A percentile compares a stretch with the other conserved stretches of the same genome.
These are phyloP conservation scores for Cybosia mesomella DNA, from an alignment of 2,888 invertebrate species.

Conservation along the genomic window DNA sequence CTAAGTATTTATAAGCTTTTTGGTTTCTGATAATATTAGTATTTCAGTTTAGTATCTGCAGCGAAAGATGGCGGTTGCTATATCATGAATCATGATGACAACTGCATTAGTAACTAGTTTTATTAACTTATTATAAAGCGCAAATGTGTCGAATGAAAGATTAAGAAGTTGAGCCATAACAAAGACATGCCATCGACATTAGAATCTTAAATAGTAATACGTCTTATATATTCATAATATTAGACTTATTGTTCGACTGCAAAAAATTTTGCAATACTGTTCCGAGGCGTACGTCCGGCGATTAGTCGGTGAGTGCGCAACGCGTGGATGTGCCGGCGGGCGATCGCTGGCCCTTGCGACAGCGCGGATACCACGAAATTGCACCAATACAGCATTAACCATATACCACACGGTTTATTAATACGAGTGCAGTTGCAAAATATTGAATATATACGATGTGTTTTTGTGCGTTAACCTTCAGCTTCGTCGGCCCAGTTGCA, in stretches of 20 bases:
- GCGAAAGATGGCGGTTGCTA: not conserved
- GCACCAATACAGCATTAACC: constrained; percentile 74
- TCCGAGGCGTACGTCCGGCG: constrained; percentile 82
- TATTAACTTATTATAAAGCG: not conserved
- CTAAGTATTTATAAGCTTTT: constrained; percentile 28
- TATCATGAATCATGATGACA: not conserved
- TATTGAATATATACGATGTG: constrained; percentile 76
- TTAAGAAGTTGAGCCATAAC: not conserved
- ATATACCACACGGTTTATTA: constrained; percentile 77
- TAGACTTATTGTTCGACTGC: constrained; percentile 56
- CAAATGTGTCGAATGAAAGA: not conserved
- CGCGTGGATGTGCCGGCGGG: constrained; percentile 77
- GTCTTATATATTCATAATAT: constrained; percentile 54
- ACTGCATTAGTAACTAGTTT: not conserved
- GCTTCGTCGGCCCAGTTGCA: constrained; percentile 79
- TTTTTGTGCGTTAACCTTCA: constrained; percentile 83
- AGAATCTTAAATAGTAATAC: constrained; percentile 32
- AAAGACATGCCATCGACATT: not conserved
- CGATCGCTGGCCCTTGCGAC: constrained; percentile 78
- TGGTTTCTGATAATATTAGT: constrained; percentile 18
- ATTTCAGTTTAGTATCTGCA: constrained; percentile 4
- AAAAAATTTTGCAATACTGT: constrained; percentile 73
- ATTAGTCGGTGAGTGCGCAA: constrained; percentile 79
- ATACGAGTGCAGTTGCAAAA: constrained; percentile 84
- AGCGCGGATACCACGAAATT: constrained; percentile 83